Evolutionary conservation across 2,113 vertebrate genomes (phyloP).

Genomic region (Silurus meridionalis): DNA sequence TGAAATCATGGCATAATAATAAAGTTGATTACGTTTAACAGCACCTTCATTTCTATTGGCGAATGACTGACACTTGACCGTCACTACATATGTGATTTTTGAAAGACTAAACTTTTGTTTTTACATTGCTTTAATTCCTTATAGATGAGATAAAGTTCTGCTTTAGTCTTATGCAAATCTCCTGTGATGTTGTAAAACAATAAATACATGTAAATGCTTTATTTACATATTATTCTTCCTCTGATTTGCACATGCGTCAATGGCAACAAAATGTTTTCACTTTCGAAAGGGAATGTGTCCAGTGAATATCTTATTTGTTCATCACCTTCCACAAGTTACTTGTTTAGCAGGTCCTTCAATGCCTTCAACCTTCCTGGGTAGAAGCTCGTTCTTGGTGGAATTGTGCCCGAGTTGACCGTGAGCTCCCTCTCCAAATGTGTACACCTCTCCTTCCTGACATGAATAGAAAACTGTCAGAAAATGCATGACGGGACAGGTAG

Average conservation of each 20-base stretch:
- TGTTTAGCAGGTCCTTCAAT: constrained; percentile 82
- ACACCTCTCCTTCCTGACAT: constrained; percentile 83
- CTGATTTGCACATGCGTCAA: background rate
- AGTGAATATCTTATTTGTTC: background rate
- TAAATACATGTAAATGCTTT: background rate
- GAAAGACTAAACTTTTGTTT: background rate
- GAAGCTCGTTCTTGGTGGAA: constrained; percentile 80
- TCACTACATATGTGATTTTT: background rate
- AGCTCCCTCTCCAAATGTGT: constrained; percentile 92
- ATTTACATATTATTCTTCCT: background rate
- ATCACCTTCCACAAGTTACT: constrained; percentile 88
- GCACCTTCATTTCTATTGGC: background rate
- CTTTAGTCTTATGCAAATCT: background rate
- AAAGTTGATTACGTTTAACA: background rate
- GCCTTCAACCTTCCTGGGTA: constrained; percentile 84
- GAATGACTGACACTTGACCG: background rate
- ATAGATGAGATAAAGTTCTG: background rate
- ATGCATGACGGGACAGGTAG: background rate
- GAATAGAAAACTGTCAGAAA: background rate
- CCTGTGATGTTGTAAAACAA: background rate
- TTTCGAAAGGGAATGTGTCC: background rate
- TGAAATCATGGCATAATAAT: background rate
- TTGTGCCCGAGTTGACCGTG: constrained; percentile 90
- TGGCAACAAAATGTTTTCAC: background rate
- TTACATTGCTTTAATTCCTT: too few relatives aligned